Evolutionary conservation across 2,888 invertebrate species (phyloP), one percentile per base, ranked within the genome.

Genomic region (Caradrina clavipalpis): DNA sequence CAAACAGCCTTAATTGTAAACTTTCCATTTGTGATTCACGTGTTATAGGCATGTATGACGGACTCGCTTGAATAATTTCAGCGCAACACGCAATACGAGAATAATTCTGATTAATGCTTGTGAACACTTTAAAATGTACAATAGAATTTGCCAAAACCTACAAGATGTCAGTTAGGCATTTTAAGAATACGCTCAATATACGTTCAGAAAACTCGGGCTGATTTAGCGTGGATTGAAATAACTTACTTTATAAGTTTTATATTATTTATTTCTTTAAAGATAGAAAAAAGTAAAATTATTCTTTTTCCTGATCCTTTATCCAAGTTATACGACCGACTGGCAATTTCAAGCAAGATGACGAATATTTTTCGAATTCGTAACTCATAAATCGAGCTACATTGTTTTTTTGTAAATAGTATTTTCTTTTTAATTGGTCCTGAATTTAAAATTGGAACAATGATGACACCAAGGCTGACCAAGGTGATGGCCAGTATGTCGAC

Each of bases 1-100:
- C 55, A 55, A 63, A 42, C 49, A 51, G 57, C 76, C 67, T 76
- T 72, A 68, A 67, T 31, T 57, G 53, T 62, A 80, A 68, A 73
- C 70, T 78, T 74, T 76, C 78, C 78, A 68, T 67, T 57, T 59
- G 69, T 72, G 60, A 74, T 82, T 83, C 72, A 73, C 69, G 55
- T 66, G 56, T 54, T 73, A 21, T 17, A 51, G 19, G 58, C 42
- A 64, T 70, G 62, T 55, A 68, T 54, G 47, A 72, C 57, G 50
- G 72, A 22, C 31, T 62, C 56, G 71, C 71, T 65, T 72, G 60
- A 78, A 50, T 47, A 22, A 61, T 71, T 79, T 73, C 69, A 51
- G 22, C 31, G 53, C 49, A 56, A 69, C 79, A 76, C 67, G 73
- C 73, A 47, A 79, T 73, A n/a, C n/a, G 17, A 49, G 26, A 58